Conservation (phyloP, 2,888 invertebrate species). For the Lasioglossum vierecki region DNA sequence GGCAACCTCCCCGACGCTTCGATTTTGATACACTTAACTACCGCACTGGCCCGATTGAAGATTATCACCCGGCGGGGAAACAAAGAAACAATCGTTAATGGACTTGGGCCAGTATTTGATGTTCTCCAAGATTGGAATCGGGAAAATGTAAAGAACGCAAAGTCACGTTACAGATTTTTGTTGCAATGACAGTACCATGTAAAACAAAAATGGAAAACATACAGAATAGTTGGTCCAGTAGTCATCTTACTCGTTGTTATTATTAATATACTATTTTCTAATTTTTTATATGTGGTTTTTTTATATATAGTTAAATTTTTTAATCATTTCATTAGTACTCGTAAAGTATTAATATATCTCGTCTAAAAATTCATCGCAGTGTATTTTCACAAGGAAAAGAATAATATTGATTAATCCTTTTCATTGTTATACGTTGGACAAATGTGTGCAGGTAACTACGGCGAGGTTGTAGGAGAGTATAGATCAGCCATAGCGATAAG, state of each 20-base stretch:
- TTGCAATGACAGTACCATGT: too few relatives aligned
- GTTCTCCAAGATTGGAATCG: background rate
- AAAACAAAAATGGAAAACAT: too few relatives aligned
- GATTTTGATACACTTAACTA: constrained; percentile 15
- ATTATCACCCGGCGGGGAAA: background rate
- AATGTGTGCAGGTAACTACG: background rate
- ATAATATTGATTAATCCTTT: background rate
- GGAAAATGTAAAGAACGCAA: background rate
- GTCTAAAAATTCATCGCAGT: background rate
- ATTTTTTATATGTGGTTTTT: too few relatives aligned
- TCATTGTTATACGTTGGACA: background rate
- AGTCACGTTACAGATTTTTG: background rate
- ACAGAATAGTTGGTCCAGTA: too few relatives aligned
- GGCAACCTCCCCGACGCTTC: constrained; percentile 7
- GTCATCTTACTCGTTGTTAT: too few relatives aligned
- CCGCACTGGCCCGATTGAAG: background rate
- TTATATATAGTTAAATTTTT: too few relatives aligned
- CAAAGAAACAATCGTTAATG: background rate
- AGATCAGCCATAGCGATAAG: background rate
- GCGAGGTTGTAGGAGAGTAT: background rate
- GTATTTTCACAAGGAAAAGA: background rate
- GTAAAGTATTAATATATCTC: too few relatives aligned
- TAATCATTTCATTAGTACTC: too few relatives aligned
- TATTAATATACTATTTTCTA: too few relatives aligned
- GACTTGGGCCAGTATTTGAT: background rate